These are phyloP conservation scores for Adoxophyes honmai DNA, from an alignment of 1,140 invertebrate species.

Conservation along the genomic window DNA sequence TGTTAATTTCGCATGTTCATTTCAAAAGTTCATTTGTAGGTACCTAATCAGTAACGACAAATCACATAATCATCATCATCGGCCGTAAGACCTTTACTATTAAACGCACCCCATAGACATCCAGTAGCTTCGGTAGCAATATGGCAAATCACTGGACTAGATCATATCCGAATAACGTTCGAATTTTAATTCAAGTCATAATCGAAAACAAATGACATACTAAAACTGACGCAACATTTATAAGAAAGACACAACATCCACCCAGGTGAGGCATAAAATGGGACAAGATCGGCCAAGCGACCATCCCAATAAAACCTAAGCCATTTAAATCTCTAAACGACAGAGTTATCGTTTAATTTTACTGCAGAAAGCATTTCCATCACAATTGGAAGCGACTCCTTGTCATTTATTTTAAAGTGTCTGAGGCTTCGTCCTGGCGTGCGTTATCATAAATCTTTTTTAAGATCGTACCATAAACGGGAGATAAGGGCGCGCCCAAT, in stretches of 20 bases:
- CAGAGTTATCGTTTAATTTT: slow-evolving; percentile 75
- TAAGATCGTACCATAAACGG: slow-evolving; percentile 72
- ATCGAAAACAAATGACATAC: too few relatives aligned
- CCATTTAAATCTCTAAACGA: slow-evolving; percentile 74
- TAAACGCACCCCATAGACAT: too few relatives aligned
- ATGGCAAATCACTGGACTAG: too few relatives aligned
- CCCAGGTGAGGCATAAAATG: slow-evolving; percentile 30
- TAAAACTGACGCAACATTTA: too few relatives aligned
- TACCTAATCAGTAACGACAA: too few relatives aligned
- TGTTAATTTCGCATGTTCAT: too few relatives aligned
- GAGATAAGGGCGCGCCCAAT: slow-evolving; percentile 74
- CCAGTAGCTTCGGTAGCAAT: too few relatives aligned
- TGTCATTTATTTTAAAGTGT: slow-evolving; percentile 77
- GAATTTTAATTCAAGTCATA: too few relatives aligned
- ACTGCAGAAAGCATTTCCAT: slow-evolving; percentile 76
- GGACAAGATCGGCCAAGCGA: slow-evolving; percentile 41
- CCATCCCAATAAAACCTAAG: slow-evolving; percentile 64
- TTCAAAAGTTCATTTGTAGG: too few relatives aligned
- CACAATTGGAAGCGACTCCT: slow-evolving; percentile 74
- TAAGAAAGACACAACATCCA: background rate
- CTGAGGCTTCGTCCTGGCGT: slow-evolving; percentile 61
- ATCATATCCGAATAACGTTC: too few relatives aligned
- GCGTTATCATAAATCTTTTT: slow-evolving; percentile 76
- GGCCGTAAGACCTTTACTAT: too few relatives aligned
- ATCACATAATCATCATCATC: too few relatives aligned